Conservation (phyloP, 1,140 invertebrate genomes). For the Acromyrmex echinatior region DNA sequence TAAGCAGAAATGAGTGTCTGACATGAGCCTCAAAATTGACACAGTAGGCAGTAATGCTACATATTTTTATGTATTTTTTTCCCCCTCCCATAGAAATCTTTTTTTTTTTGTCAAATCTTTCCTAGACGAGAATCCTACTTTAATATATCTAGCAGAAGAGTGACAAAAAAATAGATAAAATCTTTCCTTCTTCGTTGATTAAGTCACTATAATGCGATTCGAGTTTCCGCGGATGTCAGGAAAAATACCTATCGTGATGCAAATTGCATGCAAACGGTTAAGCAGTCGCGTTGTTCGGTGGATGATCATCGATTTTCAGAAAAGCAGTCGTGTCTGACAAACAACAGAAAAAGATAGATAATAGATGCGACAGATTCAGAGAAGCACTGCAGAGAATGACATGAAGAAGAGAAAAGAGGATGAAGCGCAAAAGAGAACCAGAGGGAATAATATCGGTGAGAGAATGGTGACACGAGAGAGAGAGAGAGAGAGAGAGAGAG, state of each 20-base stretch:
- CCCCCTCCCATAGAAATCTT: too few species aligned
- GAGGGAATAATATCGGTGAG: slow-evolving; percentile 6
- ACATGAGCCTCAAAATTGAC: too few species aligned
- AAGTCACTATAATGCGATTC: neutral
- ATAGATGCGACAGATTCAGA: slow-evolving; percentile 32
- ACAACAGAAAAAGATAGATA: neutral
- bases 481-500: neutral
- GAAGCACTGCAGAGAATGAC: neutral
- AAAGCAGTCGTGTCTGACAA: neutral
- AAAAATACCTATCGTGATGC: slow-evolving; percentile 9
- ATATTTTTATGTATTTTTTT: too few species aligned
- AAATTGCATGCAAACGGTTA: slow-evolving; percentile 30
- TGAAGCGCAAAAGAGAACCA: slow-evolving; percentile 26
- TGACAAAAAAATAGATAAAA: neutral
- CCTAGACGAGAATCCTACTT: too few species aligned
- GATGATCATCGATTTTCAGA: slow-evolving; percentile 16
- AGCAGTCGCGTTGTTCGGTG: neutral
- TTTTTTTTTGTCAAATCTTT: too few species aligned
- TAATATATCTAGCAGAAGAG: neutral
- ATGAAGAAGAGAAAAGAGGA: neutral
- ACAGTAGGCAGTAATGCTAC: too few species aligned
- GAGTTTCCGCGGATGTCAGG: neutral
- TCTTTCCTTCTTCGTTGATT: neutral
- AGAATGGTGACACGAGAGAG: neutral
- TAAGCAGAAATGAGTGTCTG: too few species aligned